Evolutionary conservation across 2,888 invertebrate genomes (phyloP).

Genomic region (Dione juno): DNA sequence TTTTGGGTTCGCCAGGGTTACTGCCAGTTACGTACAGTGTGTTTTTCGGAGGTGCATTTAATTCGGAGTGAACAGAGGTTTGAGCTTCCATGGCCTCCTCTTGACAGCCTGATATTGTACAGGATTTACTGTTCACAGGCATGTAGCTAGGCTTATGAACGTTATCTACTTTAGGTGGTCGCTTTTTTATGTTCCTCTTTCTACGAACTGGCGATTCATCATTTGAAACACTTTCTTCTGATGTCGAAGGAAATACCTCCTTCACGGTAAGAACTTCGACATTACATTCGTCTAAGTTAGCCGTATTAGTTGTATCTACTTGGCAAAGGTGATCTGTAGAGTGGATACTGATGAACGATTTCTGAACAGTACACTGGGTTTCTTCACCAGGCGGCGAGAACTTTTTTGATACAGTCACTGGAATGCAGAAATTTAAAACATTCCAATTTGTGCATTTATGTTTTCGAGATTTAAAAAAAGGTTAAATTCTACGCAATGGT

Average conservation of each 20-base stretch:
- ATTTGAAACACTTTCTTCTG: slow-evolving; percentile 77
- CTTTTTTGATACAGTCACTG: slow-evolving; percentile 77
- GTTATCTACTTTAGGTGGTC: slow-evolving; percentile 54
- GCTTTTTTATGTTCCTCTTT: slow-evolving; percentile 59
- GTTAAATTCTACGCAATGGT: too few species aligned
- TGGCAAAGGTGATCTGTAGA: slow-evolving; percentile 78
- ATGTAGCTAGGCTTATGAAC: slow-evolving; percentile 61
- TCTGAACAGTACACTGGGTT: slow-evolving; percentile 64
- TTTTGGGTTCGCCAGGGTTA: slow-evolving; percentile 79
- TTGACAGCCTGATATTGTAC: slow-evolving; percentile 64
- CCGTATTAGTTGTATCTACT: slow-evolving; percentile 60
- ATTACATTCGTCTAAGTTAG: slow-evolving; percentile 71
- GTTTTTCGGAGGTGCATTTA: slow-evolving; percentile 70
- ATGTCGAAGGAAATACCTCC: slow-evolving; percentile 77
- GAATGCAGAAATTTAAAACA: slow-evolving; percentile 45
- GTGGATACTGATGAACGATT: slow-evolving; percentile 79
- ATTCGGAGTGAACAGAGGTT: slow-evolving; percentile 69
- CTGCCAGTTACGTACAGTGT: slow-evolving; percentile 77
- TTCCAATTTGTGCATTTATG: too few species aligned
- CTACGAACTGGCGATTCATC: slow-evolving; percentile 64
- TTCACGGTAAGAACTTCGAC: slow-evolving; percentile 75
- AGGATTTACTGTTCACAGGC: slow-evolving; percentile 76
- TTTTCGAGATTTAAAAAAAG: too few species aligned
- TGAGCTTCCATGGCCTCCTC: slow-evolving; percentile 64
- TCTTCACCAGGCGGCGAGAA: slow-evolving; percentile 58